These are phyloP conservation scores for Lasioglossum marginatum DNA, from an alignment of 2,888 invertebrate genomes.

Conservation along the genomic window DNA sequence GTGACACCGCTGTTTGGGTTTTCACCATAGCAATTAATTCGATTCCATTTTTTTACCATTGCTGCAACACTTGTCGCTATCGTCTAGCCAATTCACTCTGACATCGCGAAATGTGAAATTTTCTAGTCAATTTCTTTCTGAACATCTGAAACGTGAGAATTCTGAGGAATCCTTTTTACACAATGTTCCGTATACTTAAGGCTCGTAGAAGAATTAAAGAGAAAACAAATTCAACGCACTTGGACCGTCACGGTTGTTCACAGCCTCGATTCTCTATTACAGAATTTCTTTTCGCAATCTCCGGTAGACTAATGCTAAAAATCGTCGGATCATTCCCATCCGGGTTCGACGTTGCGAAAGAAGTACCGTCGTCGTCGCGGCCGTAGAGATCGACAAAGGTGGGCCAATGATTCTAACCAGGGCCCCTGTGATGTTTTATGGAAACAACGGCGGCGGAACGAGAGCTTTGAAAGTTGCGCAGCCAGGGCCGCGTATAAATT, in stretches of 20 bases:
- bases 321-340: conserved; percentile 3
- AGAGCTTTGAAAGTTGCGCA: conserved; percentile 10
- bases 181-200: not conserved
- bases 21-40: not conserved
- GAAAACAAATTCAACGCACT: not conserved
- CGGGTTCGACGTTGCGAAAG: not conserved
- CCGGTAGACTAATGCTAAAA: not conserved
- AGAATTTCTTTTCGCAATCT: not conserved
- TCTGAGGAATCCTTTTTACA: not conserved
- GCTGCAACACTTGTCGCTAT: not conserved
- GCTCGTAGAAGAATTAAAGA: not conserved
- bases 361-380: not conserved
- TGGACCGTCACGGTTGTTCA: not conserved
- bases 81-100: not conserved
- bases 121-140: too few species aligned
- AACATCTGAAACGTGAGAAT: not conserved
- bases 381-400: conserved; percentile 11
- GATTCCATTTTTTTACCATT: not conserved
- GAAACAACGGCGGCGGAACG: not conserved
- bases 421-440: conserved; percentile 8
- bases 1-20: not conserved
- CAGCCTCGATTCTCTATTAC: not conserved
- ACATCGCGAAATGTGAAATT: not conserved
- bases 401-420: not conserved
- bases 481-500: conserved; percentile 20